Evolutionary conservation across 30 jellyfish, hydroid and myxozoan genomes (phyloP).

Genomic region (Turritopsis dohrnii): DNA sequence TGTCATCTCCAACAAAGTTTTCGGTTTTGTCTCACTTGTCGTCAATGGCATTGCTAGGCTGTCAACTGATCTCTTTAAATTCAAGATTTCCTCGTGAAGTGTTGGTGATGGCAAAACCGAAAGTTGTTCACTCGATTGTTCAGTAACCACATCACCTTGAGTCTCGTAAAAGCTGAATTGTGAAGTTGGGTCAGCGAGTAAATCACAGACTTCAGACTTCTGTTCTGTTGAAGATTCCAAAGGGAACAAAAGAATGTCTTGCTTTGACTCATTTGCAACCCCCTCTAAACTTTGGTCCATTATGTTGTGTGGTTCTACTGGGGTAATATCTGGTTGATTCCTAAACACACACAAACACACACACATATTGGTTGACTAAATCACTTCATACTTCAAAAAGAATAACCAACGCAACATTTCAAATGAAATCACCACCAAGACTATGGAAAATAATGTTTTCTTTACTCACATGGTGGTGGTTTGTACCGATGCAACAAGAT

Average conservation of each 20-base stretch:
- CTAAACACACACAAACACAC: not conserved
- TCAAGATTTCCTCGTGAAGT: conserved; percentile 21
- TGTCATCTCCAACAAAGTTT: conserved; percentile 19
- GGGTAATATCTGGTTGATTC: not conserved
- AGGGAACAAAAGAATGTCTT: not conserved
- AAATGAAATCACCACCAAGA: not conserved
- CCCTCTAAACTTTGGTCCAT: too few relatives aligned
- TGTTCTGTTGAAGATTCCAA: not conserved
- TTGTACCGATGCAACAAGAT: conserved; percentile 11
- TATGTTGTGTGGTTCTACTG: not conserved
- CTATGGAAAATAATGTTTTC: not conserved
- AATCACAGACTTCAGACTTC: not conserved
- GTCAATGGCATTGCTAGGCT: not conserved
- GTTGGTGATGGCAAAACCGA: not conserved
- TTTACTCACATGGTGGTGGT: not conserved
- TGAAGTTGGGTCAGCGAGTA: not conserved
- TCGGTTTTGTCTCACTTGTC: not conserved
- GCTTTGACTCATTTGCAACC: too few relatives aligned
- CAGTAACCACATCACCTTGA: not conserved
- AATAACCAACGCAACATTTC: not conserved
- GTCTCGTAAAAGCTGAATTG: not conserved
- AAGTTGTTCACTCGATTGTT: not conserved
- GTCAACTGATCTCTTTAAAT: not conserved
- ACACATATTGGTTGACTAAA: too few relatives aligned
- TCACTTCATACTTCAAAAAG: too few relatives aligned